phyloP scores from a whole-genome alignment of 2,888 invertebrate genomes.

The Clitarchus hookeri region DNA sequence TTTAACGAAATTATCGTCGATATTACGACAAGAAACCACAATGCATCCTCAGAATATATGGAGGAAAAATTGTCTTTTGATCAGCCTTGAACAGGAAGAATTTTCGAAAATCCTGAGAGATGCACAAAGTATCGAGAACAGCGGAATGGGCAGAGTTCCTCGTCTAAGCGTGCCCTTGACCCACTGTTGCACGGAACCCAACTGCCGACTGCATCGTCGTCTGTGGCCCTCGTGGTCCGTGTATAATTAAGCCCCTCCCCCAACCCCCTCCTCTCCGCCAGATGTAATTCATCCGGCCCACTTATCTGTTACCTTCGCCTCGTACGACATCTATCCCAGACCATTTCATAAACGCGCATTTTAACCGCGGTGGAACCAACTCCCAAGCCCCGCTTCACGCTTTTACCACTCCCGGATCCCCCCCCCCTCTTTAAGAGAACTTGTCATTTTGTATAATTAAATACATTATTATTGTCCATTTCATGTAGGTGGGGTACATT shows the following conservation, averaged over 20 bases:
- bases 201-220: not conserved
- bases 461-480: not conserved
- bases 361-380: not conserved
- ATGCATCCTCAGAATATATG: too few relatives aligned
- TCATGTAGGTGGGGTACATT: too few relatives aligned
- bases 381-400: not conserved
- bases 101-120: too few relatives aligned
- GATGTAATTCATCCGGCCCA: not conserved
- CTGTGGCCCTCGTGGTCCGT: not conserved
- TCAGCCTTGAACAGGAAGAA: too few relatives aligned
- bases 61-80: too few relatives aligned
- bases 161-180: too few relatives aligned
- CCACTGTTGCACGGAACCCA: not conserved
- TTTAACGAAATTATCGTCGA: too few relatives aligned
- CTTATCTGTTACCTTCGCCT: not conserved
- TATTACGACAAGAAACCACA: too few relatives aligned
- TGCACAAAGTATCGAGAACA: too few relatives aligned
- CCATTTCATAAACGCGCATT: not conserved
- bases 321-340: not conserved
- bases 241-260: conserved; percentile 2
- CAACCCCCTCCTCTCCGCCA: not conserved
- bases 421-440: not conserved
- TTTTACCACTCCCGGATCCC: not conserved
- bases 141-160: too few relatives aligned
- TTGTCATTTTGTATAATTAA: not conserved